These are phyloP conservation scores for Phyllotreta cruciferae DNA, from an alignment of 2,888 invertebrate genomes.

Conservation along the genomic window DNA sequence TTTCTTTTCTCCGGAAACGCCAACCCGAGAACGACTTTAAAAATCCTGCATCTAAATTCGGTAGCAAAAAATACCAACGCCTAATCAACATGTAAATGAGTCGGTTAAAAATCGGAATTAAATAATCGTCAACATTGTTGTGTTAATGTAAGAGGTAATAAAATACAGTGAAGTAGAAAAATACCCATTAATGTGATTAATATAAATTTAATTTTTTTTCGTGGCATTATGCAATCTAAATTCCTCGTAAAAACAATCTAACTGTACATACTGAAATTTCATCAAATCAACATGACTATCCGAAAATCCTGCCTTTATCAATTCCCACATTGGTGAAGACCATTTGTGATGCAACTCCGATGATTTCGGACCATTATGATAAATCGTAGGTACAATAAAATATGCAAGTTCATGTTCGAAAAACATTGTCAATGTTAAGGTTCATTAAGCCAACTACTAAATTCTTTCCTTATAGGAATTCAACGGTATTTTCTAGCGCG, in stretches of 20 bases:
- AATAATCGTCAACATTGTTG: slow-evolving; percentile 30
- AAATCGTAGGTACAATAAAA: slow-evolving; percentile 29
- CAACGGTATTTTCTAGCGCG: slow-evolving; percentile 16
- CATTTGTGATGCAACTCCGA: slow-evolving; percentile 27
- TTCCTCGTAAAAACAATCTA: slow-evolving; percentile 28
- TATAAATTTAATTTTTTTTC: background rate
- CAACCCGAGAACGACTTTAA: background rate
- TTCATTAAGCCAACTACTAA: slow-evolving; percentile 23
- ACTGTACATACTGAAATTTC: slow-evolving; percentile 30
- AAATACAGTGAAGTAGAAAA: slow-evolving; percentile 5
- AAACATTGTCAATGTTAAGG: slow-evolving; percentile 34
- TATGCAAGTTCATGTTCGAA: slow-evolving; percentile 33
- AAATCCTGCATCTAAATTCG: slow-evolving; percentile 2
- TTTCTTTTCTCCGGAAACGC: slow-evolving; percentile 14
- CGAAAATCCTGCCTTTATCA: slow-evolving; percentile 26
- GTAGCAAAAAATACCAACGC: slow-evolving; percentile 19
- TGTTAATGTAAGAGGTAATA: slow-evolving; percentile 21
- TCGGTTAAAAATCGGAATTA: slow-evolving; percentile 25
- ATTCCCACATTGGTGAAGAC: slow-evolving; percentile 25
- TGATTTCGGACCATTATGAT: slow-evolving; percentile 21
- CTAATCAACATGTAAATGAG: slow-evolving; percentile 27
- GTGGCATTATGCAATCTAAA: slow-evolving; percentile 23
- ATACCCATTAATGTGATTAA: background rate
- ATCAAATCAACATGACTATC: slow-evolving; percentile 36
- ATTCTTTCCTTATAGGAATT: slow-evolving; percentile 18